A percentile compares a stretch with the other conserved stretches of the same genome.
These are phyloP conservation scores for Lasioglossum albipes DNA, from an alignment of 1,140 invertebrate genomes.

Conservation along the genomic window DNA sequence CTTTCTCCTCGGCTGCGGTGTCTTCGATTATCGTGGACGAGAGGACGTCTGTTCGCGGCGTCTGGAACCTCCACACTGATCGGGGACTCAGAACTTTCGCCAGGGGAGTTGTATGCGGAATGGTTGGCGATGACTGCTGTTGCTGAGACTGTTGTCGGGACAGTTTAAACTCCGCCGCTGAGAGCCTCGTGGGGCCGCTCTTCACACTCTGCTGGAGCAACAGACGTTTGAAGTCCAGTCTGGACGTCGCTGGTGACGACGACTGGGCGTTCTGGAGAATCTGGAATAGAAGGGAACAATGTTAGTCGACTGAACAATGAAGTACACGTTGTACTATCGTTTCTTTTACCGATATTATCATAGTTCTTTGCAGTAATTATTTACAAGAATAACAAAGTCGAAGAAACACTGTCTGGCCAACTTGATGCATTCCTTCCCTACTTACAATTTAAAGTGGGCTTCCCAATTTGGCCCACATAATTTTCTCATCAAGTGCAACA, in stretches of 20 bases:
- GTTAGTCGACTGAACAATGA: no score
- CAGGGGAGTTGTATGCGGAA: constrained; percentile 82
- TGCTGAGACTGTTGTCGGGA: constrained; percentile 82
- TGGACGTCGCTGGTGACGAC: constrained; percentile 83
- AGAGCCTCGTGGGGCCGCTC: constrained; percentile 84
- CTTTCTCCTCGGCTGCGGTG: constrained; percentile 76
- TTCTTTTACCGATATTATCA: no score
- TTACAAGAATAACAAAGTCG: no score
- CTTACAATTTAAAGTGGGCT: no score
- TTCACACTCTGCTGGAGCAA: constrained; percentile 86
- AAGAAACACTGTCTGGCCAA: no score
- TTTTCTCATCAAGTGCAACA: no score
- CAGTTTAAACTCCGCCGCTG: constrained; percentile 90
- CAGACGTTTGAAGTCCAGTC: constrained; percentile 90
- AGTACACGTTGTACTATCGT: no score
- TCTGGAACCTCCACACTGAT: constrained; percentile 86
- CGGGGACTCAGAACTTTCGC: constrained; percentile 86
- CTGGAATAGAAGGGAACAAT: constrained; percentile 47
- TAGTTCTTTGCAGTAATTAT: no score
- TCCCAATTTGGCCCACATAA: no score
- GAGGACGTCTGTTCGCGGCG: constrained; percentile 88
- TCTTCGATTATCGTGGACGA: constrained; percentile 92
- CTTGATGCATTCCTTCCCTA: no score
- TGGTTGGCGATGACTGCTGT: constrained; percentile 73
- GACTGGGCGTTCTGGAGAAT: constrained; percentile 64